Conservation (phyloP, 2,888 invertebrate genomes). For the Bibio marci region DNA sequence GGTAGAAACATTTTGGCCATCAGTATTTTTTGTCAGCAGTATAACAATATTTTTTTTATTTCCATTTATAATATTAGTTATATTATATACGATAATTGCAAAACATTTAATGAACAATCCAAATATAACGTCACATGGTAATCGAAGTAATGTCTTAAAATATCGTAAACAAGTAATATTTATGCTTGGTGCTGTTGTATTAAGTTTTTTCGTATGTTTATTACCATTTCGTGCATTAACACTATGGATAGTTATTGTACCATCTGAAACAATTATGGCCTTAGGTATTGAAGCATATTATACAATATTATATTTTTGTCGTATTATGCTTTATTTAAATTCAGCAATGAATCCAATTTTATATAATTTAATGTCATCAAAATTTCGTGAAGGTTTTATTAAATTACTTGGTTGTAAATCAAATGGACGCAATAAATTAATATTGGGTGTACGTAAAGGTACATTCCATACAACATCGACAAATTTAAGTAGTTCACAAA, state of each 20-base stretch:
- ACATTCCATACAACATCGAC: slow-evolving; percentile 18
- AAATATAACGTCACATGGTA: slow-evolving; percentile 44
- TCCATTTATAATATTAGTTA: slow-evolving; percentile 62
- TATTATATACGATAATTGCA: slow-evolving; percentile 72
- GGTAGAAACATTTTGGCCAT: slow-evolving; percentile 60
- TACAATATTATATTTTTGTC: slow-evolving; percentile 66
- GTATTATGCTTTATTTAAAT: slow-evolving; percentile 77
- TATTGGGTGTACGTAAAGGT: slow-evolving; percentile 12
- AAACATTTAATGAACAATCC: slow-evolving; percentile 70
- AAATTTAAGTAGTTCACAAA: slow-evolving; percentile 14
- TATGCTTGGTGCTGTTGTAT: slow-evolving; percentile 77
- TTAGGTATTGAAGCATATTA: slow-evolving; percentile 69
- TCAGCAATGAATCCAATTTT: slow-evolving; percentile 83
- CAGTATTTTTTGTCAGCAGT: slow-evolving; percentile 61
- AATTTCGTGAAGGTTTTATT: slow-evolving; percentile 69
- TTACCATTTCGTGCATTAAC: slow-evolving; percentile 78
- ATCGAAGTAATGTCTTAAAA: slow-evolving; percentile 40
- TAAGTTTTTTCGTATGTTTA: slow-evolving; percentile 80
- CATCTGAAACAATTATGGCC: slow-evolving; percentile 44
- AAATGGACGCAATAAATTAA: slow-evolving; percentile 7
- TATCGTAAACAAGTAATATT: slow-evolving; percentile 69
- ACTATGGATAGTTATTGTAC: slow-evolving; percentile 69
- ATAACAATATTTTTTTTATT: slow-evolving; percentile 72
- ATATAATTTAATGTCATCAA: slow-evolving; percentile 83
- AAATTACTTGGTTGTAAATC: slow-evolving; percentile 36